A percentile compares a stretch with the other conserved stretches of the same genome.
Conservation (phyloP, 2,113 vertebrate species). For the Albula glossodonta region DNA sequence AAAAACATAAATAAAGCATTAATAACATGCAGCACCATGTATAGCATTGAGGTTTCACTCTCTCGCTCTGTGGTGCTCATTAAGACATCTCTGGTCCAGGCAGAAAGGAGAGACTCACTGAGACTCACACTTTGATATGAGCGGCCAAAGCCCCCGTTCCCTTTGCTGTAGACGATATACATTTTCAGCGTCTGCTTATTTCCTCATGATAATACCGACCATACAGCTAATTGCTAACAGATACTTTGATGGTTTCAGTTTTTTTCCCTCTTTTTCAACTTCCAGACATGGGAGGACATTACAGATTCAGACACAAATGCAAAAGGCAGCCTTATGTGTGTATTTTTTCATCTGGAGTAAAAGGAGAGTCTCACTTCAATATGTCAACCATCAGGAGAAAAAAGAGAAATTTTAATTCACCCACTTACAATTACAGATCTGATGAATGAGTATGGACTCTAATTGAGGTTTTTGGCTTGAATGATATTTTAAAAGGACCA, state of each 20-base stretch:
- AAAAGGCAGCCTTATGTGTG: neutral
- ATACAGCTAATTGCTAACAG: neutral
- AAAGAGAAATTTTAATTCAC: neutral
- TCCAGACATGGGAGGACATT: neutral
- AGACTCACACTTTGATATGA: neutral
- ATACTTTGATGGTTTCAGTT: neutral
- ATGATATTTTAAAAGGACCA: neutral
- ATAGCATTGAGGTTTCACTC: neutral
- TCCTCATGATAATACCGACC: neutral
- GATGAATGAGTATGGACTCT: neutral
- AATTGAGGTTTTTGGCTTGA: neutral
- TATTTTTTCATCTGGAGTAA: neutral
- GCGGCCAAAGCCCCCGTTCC: neutral
- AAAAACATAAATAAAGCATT: neutral
- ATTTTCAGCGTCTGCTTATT: neutral
- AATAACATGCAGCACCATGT: neutral
- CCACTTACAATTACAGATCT: neutral
- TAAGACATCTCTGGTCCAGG: neutral
- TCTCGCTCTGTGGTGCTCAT: neutral
- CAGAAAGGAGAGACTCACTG: neutral
- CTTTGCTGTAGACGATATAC: neutral
- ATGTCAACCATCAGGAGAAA: neutral
- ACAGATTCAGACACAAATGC: conserved; percentile 1
- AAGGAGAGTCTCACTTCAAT: neutral
- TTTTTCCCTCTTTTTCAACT: neutral